Percentiles rank a stretch among this genome's conserved stretches.
phyloP scores from a whole-genome alignment of 1,140 invertebrate species.

The Hestina assimilis region DNA sequence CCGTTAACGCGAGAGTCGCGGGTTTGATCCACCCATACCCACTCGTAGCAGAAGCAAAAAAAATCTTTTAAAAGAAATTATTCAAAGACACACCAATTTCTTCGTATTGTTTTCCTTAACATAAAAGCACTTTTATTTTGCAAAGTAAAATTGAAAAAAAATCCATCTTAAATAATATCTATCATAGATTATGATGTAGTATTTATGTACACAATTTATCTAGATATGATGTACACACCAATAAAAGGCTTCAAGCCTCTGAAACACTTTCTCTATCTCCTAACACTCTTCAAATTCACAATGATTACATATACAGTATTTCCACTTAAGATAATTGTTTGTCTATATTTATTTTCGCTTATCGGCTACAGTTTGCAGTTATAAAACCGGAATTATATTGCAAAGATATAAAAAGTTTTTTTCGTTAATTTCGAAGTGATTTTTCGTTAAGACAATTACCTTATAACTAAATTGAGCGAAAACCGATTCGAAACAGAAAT shows the following conservation, averaged over 20 bases:
- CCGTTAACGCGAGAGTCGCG: no score
- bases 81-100: no score
- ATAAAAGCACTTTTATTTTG: no score
- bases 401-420: conserved; percentile 13
- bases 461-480: conserved; percentile 56
- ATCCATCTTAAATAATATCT: no score
- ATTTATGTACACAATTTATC: conserved; percentile 9
- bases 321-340: not conserved
- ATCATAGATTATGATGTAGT: not conserved
- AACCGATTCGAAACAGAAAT: conserved; percentile 22
- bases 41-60: no score
- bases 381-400: conserved; percentile 8
- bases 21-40: no score
- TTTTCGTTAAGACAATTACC: conserved; percentile 7
- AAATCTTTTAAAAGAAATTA: no score
- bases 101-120: no score
- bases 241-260: conserved; percentile 4
- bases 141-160: no score
- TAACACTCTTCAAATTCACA: conserved; percentile 7
- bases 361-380: conserved; percentile 7
- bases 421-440: not conserved
- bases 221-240: conserved; percentile 13
- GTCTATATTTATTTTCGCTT: not conserved
- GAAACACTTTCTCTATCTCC: not conserved
- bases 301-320: conserved; percentile 7